Conservation (phyloP, 2,113 vertebrate genomes). For the Cheilinus undulatus region DNA sequence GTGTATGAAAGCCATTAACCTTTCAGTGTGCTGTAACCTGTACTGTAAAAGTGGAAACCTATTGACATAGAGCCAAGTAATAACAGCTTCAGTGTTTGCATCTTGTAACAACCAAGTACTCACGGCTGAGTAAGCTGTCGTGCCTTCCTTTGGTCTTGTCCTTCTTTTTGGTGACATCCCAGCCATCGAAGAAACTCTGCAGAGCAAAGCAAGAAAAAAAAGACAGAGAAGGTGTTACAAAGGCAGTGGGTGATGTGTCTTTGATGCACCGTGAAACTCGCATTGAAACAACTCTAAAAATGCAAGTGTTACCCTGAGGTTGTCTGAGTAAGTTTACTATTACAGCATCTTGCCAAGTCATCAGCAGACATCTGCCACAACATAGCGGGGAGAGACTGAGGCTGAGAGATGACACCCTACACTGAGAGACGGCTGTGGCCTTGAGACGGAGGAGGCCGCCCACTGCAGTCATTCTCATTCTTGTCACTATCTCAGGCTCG, state of each 20-base stretch:
- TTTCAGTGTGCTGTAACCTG: constrained; percentile 13
- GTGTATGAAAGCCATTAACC: constrained; percentile 12
- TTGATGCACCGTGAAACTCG: background rate
- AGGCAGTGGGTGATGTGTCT: background rate
- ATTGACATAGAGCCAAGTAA: constrained; percentile 3
- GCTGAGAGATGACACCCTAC: constrained; percentile 17
- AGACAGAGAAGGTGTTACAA: background rate
- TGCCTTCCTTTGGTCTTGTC: constrained; percentile 91
- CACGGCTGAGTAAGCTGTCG: constrained; percentile 80
- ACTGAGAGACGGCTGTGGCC: constrained; percentile 50
- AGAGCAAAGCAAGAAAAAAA: constrained; percentile 8
- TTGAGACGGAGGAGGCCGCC: constrained; percentile 37
- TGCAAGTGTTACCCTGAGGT: constrained; percentile 40
- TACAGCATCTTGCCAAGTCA: constrained; percentile 49
- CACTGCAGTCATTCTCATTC: constrained; percentile 44
- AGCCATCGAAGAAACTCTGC: constrained; percentile 96
- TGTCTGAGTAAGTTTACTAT: constrained; percentile 21
- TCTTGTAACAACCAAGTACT: constrained; percentile 44
- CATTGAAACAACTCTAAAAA: background rate
- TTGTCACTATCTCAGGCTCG: constrained; percentile 4
- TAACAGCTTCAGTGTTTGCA: background rate
- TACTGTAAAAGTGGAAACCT: background rate
- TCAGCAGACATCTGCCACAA: constrained; percentile 57
- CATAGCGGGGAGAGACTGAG: constrained; percentile 22
- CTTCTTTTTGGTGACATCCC: constrained; percentile 96